Base-by-base conservation (phyloP, 2,797 vertebrate genomes). In the Brachyalestes nurse region DNA sequence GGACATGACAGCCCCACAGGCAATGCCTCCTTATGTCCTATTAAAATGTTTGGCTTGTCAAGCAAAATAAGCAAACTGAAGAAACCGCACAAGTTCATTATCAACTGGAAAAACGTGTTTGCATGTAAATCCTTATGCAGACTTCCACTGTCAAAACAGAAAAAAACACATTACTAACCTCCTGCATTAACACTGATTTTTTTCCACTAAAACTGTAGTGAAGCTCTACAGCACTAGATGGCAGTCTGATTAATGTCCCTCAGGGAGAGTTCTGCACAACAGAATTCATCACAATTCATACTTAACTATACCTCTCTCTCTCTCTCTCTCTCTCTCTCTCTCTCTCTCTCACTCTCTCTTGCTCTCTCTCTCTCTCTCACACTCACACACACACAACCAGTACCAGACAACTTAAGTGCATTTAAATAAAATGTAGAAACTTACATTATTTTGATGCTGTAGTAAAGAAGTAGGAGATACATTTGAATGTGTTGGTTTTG, bases 221-320 rank as follows among this genome's bases (percentile, higher is more conserved):
- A 61, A 66, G 53, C 40, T 65, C 34, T 78, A 16, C 42, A 78
- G 83, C 85, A 84, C 85, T 86, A 86, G 85, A 83, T 86, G 85
- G 85, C 85, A 84, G 47, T 47, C 53, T 86, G 65, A 66, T 83
- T 82, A 81, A 82, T 70, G 62, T n/a, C 66, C 25, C 62, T 72
- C 23, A 55, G 45, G 60, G 25, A 72, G 69, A 19, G 3, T 14
- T 57, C 57, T 60, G 57, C n/a, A 60, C 21, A 60, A 34, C 34
- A 66, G 38, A 66, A 66, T 8, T 42, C 17, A 19, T 14, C 10
- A 7, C n/a, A n/a, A n/a, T n/a, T 42, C 62, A 65, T 65, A 19
- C 62, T 40, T 16, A 19, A 19, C 12, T 69, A 10, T 69, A 19
- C 38, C 66, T 45, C 38, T 67, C 65, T 12, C 19, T 45, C n/a